Percentiles rank a stretch among this genome's conserved stretches.
These are phyloP conservation scores for Pachyuromys duprasi DNA, from an alignment of 2,797 vertebrate species.

Conservation along the genomic window DNA sequence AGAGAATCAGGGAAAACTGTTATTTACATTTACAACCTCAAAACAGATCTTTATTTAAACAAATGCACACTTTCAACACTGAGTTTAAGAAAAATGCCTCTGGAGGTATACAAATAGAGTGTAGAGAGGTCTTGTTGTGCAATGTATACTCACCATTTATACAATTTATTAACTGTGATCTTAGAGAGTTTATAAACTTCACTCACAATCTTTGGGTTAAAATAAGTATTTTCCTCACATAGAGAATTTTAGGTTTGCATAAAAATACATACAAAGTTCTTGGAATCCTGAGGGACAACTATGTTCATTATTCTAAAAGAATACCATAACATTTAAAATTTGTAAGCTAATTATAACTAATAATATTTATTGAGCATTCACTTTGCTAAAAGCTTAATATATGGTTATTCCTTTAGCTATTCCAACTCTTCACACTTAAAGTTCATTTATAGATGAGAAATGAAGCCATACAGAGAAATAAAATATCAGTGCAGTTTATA, in stretches of 20 bases:
- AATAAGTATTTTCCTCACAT: neutral
- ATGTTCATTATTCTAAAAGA: neutral
- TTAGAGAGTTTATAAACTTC: neutral
- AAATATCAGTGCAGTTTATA: neutral
- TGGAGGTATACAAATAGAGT: neutral
- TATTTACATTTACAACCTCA: neutral
- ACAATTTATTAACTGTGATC: neutral
- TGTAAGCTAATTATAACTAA: neutral
- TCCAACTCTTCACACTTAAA: neutral
- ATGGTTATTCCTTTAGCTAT: neutral
- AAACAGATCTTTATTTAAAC: neutral
- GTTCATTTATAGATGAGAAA: neutral
- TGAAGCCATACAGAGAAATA: neutral
- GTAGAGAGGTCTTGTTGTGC: neutral
- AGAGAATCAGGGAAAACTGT: neutral
- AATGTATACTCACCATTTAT: neutral
- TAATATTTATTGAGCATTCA: neutral
- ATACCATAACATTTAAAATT: neutral
- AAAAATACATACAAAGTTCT: neutral
- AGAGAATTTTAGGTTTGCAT: neutral
- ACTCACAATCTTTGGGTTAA: neutral
- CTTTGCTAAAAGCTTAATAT: neutral
- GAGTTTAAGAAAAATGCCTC: neutral
- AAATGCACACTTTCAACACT: neutral
- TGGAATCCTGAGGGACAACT: neutral